A percentile compares a stretch with the other conserved stretches of the same genome.
phyloP scores from a whole-genome alignment of 2,113 vertebrate species.

The Speoplatyrhinus poulsoni region DNA sequence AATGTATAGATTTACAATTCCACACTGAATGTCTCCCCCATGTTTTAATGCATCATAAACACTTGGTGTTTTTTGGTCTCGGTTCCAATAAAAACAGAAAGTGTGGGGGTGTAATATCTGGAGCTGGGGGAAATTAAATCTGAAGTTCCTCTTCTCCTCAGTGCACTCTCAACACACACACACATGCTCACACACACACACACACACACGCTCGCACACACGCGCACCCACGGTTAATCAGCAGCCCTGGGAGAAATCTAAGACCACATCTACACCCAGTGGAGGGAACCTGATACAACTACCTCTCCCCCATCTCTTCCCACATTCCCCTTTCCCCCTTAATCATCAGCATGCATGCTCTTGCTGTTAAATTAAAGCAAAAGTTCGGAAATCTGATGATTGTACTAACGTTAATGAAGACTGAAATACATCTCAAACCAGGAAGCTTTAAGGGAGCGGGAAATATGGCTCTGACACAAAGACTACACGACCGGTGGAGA shows the following conservation, averaged over 20 bases:
- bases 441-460: conserved; percentile 51
- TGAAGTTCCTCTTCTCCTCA: conserved; percentile 72
- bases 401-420: conserved; percentile 68
- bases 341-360: conserved; percentile 56
- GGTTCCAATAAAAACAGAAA: conserved; percentile 76
- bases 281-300: conserved; percentile 76
- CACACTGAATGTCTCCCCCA: conserved; percentile 53
- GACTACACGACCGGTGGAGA: conserved; percentile 8
- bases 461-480: conserved; percentile 38
- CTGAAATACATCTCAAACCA: conserved; percentile 65
- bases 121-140: conserved; percentile 79
- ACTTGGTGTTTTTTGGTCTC: conserved; percentile 75
- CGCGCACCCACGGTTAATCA: conserved; percentile 65
- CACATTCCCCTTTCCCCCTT: conserved; percentile 50
- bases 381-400: conserved; percentile 61
- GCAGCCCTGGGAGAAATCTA: conserved; percentile 76
- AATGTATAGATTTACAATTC: conserved; percentile 71
- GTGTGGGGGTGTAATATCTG: conserved; percentile 76
- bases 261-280: conserved; percentile 80
- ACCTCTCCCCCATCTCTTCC: conserved; percentile 35
- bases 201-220: conserved; percentile 35
- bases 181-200: conserved; percentile 19
- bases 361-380: conserved; percentile 63
- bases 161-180: conserved; percentile 35
- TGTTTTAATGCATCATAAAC: conserved; percentile 78